phyloP scores from a whole-genome alignment of 2,113 vertebrate species.

The Bufo gargarizans region DNA sequence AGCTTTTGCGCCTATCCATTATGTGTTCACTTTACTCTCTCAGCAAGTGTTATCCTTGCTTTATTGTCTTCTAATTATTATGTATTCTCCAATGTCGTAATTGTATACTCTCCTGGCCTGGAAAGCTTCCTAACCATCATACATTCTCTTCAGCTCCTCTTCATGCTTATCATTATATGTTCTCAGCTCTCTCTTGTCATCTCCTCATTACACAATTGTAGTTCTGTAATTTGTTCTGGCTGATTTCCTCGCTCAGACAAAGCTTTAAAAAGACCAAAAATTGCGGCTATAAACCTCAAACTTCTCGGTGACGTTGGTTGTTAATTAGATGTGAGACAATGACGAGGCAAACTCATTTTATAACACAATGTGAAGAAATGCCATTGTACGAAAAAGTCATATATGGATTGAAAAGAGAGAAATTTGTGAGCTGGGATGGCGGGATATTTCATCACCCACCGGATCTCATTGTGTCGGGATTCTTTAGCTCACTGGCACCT shows the following conservation, averaged over 20 bases:
- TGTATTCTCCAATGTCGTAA: too few relatives aligned
- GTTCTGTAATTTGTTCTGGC: background rate
- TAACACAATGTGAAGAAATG: conserved; percentile 5
- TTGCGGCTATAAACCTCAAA: background rate
- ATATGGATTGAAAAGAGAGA: background rate
- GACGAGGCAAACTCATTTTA: background rate
- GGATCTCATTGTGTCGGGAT: background rate
- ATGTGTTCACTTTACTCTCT: too few relatives aligned
- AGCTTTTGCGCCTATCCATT: too few relatives aligned
- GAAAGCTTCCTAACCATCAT: background rate
- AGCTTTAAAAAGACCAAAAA: background rate
- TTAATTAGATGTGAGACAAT: background rate
- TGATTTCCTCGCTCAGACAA: background rate
- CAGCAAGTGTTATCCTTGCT: too few relatives aligned
- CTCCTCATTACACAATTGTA: background rate
- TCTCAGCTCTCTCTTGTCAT: background rate
- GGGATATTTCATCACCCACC: background rate
- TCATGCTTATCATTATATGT: background rate
- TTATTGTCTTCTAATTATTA: too few relatives aligned
- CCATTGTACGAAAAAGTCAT: background rate
- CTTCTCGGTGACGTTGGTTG: background rate
- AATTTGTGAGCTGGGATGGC: background rate
- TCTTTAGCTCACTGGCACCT: conserved; percentile 18
- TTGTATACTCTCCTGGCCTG: too few relatives aligned
- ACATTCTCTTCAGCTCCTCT: background rate